These are phyloP conservation scores for Morpho helenor DNA, from an alignment of 2,888 invertebrate genomes.

Conservation along the genomic window DNA sequence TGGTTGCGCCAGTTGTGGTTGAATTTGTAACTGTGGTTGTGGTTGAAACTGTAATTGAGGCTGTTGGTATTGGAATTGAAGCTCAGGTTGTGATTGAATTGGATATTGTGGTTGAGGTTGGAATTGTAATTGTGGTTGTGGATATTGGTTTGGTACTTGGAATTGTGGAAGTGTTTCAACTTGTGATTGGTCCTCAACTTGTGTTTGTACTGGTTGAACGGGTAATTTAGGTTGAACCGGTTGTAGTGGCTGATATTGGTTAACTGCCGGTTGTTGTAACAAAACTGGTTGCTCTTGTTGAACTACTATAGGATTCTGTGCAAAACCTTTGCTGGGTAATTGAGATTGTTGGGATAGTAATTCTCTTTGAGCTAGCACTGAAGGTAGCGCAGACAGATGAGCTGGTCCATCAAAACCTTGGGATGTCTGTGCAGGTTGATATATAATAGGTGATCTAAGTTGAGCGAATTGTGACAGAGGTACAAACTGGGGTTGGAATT, in stretches of 20 bases:
- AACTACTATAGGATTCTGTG: slow-evolving; percentile 34
- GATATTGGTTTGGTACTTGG: slow-evolving; percentile 15
- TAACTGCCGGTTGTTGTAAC: slow-evolving; percentile 30
- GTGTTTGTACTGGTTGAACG: not conserved
- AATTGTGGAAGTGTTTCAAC: slow-evolving; percentile 10
- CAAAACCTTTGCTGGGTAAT: slow-evolving; percentile 40
- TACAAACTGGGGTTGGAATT: slow-evolving; percentile 53
- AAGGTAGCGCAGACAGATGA: slow-evolving; percentile 61
- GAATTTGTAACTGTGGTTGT: slow-evolving; percentile 12
- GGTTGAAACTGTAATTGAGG: slow-evolving; percentile 32
- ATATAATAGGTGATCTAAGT: slow-evolving; percentile 45
- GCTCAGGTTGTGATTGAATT: slow-evolving; percentile 11
- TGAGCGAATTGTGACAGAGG: slow-evolving; percentile 50
- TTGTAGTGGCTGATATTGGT: slow-evolving; percentile 29
- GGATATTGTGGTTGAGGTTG: slow-evolving; percentile 12
- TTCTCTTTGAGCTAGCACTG: slow-evolving; percentile 58
- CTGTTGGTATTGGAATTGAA: slow-evolving; percentile 27
- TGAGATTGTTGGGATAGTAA: slow-evolving; percentile 31
- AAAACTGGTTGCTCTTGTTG: slow-evolving; percentile 31
- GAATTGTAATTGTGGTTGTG: slow-evolving; percentile 21
- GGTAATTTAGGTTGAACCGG: slow-evolving; percentile 23
- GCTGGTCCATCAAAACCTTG: slow-evolving; percentile 58
- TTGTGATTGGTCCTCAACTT: slow-evolving; percentile 12
- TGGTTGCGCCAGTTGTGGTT: slow-evolving; percentile 12
- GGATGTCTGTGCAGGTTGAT: slow-evolving; percentile 37